Evolutionary conservation across 2,113 vertebrate species (phyloP), one percentile per base, ranked within the genome.

Genomic region (Actenoides hombroni): DNA sequence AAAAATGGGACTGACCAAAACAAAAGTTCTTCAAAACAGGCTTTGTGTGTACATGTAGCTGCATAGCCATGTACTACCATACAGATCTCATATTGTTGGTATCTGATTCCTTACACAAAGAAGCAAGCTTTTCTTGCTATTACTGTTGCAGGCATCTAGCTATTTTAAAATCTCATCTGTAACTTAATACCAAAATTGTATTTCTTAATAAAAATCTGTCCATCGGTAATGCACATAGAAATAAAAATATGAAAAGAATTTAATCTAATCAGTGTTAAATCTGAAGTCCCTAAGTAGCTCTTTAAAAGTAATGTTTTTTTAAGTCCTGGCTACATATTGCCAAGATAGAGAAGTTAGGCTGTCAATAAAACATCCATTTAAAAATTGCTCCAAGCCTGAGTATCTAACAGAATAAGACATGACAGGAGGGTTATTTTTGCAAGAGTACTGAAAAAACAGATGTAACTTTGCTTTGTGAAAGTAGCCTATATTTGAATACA

Each of bases 341-440:
- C 74, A 88, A 60, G 33, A 42, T 40, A 82, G 13, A 81, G 86
- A 96, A 90, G 77, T 78, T 67, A 71, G 83, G 61, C 35, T 92
- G 40, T 57, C 93, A 71, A 61, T 96, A 87, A 77, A 90, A 64
- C 24, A 86, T 67, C 74, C 68, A 89, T 83, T 94, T 84, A 77
- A 90, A 92, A 86, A 86, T 64, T 57, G 37, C 73, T 94, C 37
- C 35, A 74, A 95, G 59, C 88, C 46, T 77, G 68, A 97, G 91
- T 84, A 49, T 86, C 42, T 86, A 90, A 80, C 70, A 94, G 81
- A 87, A 63, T 84, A 92, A 89, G 49, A 94, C 80, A 95, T 67
- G 53, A 77, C 64, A 49, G 11, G 11, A 84, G 7, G 6, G 35
- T 85, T 94, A 35, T 97, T 96, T 86, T 88, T 91, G 69, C 84